These are phyloP conservation scores for Tringa solitaria DNA, from an alignment of 2,113 vertebrate genomes.

Conservation along the genomic window DNA sequence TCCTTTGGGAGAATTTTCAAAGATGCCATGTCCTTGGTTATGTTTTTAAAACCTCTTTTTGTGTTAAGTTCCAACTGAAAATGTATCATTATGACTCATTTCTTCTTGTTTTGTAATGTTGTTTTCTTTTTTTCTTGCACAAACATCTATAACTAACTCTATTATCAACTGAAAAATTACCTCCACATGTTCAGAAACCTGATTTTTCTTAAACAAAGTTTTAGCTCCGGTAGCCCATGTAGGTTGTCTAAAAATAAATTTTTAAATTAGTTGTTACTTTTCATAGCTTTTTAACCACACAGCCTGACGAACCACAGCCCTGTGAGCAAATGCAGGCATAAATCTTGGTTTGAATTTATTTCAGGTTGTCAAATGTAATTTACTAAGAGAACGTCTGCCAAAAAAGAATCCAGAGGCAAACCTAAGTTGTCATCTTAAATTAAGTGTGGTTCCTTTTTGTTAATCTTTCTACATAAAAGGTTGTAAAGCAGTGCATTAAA, in stretches of 20 bases:
- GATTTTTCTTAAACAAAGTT: not conserved
- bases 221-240: not conserved
- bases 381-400: constrained; percentile 61
- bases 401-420: constrained; percentile 62
- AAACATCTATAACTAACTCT: constrained; percentile 32
- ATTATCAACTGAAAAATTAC: constrained; percentile 34
- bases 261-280: constrained; percentile 51
- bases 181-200: not conserved
- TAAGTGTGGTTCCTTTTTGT: constrained; percentile 65
- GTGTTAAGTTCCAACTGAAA: constrained; percentile 15
- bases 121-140: not conserved
- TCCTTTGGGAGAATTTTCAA: constrained; percentile 70
- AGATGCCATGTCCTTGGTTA: constrained; percentile 73
- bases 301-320: constrained; percentile 24
- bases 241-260: constrained; percentile 18
- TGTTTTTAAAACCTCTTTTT: constrained; percentile 49
- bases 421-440: constrained; percentile 69
- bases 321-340: constrained; percentile 46
- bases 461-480: constrained; percentile 62
- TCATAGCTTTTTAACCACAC: constrained; percentile 22
- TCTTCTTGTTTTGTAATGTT: not conserved
- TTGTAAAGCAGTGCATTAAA: constrained; percentile 48
- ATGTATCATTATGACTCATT: constrained; percentile 24
- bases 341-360: constrained; percentile 69
- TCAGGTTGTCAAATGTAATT: constrained; percentile 71